Base-by-base conservation (phyloP, 2,113 vertebrate species). In the Embiotoca jacksoni region DNA sequence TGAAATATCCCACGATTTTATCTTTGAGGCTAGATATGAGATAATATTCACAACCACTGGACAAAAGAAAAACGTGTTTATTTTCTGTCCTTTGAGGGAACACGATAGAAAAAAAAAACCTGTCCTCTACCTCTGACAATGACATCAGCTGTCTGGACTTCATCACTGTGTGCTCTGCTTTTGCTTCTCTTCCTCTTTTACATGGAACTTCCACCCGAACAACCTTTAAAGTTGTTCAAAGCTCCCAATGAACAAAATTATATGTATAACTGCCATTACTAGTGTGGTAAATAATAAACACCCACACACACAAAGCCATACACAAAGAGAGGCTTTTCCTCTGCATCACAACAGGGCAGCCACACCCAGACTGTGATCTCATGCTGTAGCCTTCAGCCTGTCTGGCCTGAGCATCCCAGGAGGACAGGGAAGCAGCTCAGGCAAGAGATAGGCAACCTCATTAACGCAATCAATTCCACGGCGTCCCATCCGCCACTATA, bases 331-430 rank as follows among this genome's bases (percentile, higher is more conserved):
- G 53, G 46, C 60, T 36, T 62, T 56, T 72, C 58, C 60, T 69
- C 49, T 77, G 70, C 67, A 82, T 81, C 78, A 56, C 41, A 66
- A 35, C 72, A 84, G 61, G 39, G 23, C 73, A 6, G 88, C 90
- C 91, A 91, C 92, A 88, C 92, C 91, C 92, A 82, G 60, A 78
- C 79, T 75, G 89, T 93, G 92, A 93, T 87, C 80, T 92, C 87
- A 93, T 90, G 63, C 87, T 78, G 60, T 66, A 86, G 82, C 80
- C 81, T 75, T 82, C 61, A 76, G 79, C 67, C 58, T 53, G 83
- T 88, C 88, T 90, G 72, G 78, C 74, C 70, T 35, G 62, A 78
- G 81, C 55, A 69, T 91, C 89, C 84, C 91, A 44, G 33, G 90
- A 90, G 89, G 72, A 87, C 65, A n/a, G 23, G 77, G 75, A 44